Evolutionary conservation across 2,113 vertebrate species (phyloP), one percentile per base, ranked within the genome.

Genomic region (Hippocampus abdominalis): DNA sequence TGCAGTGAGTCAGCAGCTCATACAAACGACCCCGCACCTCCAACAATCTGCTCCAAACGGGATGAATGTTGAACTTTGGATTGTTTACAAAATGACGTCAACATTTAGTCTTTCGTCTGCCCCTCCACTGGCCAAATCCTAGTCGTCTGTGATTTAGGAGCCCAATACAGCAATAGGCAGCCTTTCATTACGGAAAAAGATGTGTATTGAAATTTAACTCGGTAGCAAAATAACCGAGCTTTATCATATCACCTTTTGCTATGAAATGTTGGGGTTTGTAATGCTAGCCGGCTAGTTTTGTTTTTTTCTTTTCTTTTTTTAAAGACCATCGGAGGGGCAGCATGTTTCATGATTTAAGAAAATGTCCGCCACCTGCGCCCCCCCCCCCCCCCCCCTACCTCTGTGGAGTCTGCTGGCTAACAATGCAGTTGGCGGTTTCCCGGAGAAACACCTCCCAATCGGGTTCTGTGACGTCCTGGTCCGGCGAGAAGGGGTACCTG

Each of bases 371-470:
- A 57, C 54, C 23, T 15, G 23, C 15, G 3, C n/a, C 11, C 40
- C 23, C 7, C 2, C 32, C n/a, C 15, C 1, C n/a, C 11, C 40
- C 23, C 7, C 2, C 32, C n/a, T 36, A 98, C 97, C 94, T 96
- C 81, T 98, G 96, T 5, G 97, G 96, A 16, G 91, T 95, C 83
- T 99, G 97, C 87, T 96, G 94, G 86, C 94, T 94, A 56, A 99
- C 95, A 46, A 99, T 93, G 72, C 94, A 94, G 76, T 96, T 96
- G 27, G 96, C 97, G 0, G 97, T 99, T 86, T 99, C 97, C 80
- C 94, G 91, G 75, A 99, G 89, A 82, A 98, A 99, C n/a, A 97
- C 87, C 82, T 98, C 96, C 97, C 97, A 99, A 81, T 99, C 97
- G 4, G 96, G 94, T 82, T 95, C 94, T 6, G 96, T 95, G 61